Evolutionary conservation across 35 echinoderm and acorn worm genomes (phyloP), one percentile per base, ranked within the genome.

Genomic region (Ophioderma brevispina): DNA sequence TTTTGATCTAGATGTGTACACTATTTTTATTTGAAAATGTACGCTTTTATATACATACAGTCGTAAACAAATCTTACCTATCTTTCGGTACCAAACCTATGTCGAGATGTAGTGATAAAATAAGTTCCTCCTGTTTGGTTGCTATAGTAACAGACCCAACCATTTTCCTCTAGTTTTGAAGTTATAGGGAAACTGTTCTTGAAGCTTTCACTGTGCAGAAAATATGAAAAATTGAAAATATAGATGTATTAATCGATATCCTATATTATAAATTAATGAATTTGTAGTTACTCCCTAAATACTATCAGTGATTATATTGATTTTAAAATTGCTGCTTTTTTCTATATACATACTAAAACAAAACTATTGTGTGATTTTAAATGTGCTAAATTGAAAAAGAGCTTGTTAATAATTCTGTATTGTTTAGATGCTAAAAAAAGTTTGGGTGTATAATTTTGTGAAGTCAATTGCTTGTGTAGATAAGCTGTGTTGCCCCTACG

Each of bases 401-500:
- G 2, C 59, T 70, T 70, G 59, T 70, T 70, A 25, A 70, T 70
- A 70, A 70, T 70, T 70, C 59, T 30, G 28, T 70, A 25, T 70
- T 70, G 59, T 70, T 70, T 70, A 70, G 59, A 70, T 46, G 41
- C 41, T 46, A 46, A 46, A 46, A 46, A 46, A 4, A 70, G 23
- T 70, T 70, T 70, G 59, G 59, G 59, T 70, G 59, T 70, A 70
- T 70, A 70, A 70, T 70, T 70, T 70, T 70, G 59, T 70, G 23
- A 70, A 25, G 2, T 4, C 10, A 25, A 70, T 70, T 70, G 59
- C 59, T 4, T 70, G 59, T 70, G 59, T 70, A 70, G 59, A 15
- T 70, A 52, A 30, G 17, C 23, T 25, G 2, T 70, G 15, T 8
- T 70, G 28, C 15, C 59, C 21, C n/a, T 2, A 25, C 15, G n/a